phyloP scores from a whole-genome alignment of 2,888 invertebrate species.

The Imbricaverruca yamaguchii region DNA sequence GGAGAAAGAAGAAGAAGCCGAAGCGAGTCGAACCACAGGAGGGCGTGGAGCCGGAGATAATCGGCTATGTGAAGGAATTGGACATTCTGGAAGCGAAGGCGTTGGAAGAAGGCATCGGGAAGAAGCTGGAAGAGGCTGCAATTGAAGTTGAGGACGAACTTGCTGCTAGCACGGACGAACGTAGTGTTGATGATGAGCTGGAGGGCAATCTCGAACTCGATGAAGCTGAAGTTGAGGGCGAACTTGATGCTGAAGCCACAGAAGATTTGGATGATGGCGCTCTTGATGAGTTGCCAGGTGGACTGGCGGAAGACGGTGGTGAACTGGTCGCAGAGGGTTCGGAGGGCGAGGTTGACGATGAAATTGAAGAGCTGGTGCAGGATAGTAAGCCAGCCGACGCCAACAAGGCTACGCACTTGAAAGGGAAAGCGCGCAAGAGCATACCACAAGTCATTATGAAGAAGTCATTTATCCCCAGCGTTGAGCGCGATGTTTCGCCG shows the following conservation, averaged over 20 bases:
- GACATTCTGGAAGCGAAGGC: background rate
- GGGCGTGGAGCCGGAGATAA: background rate
- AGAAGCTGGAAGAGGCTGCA: background rate
- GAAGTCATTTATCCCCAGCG: background rate
- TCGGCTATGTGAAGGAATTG: background rate
- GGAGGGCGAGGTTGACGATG: background rate
- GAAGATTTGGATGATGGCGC: background rate
- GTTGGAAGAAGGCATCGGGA: background rate
- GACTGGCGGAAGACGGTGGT: background rate
- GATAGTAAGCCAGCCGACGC: background rate
- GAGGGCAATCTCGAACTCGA: too few species aligned
- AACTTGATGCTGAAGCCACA: background rate
- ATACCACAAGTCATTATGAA: background rate
- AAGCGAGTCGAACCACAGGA: background rate
- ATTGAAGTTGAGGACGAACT: background rate
- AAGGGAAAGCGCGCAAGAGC: constrained; percentile 15
- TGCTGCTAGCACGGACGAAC: background rate
- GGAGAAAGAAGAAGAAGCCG: constrained; percentile 27
- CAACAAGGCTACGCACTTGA: background rate
- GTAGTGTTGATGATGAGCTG: background rate
- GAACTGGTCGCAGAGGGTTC: background rate
- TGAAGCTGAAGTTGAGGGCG: background rate
- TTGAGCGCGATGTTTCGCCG: background rate
- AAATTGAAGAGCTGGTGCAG: background rate
- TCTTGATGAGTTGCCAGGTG: constrained; percentile 10